Base-by-base conservation (phyloP, 2,888 invertebrate species). In the Himalopsyche tibetana region DNA sequence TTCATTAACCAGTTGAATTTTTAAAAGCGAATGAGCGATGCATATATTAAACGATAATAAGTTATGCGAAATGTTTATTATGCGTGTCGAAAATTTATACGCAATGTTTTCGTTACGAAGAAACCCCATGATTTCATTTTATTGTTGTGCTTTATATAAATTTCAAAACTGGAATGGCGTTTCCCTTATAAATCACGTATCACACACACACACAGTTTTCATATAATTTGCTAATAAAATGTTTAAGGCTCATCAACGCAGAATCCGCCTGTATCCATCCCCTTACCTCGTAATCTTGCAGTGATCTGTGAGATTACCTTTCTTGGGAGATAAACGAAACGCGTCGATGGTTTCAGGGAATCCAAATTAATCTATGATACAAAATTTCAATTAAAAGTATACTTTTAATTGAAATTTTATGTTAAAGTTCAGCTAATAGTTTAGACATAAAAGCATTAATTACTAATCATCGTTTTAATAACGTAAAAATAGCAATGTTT, bases 201-300 rank as follows among this genome's bases (percentile, higher is more conserved):
- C 17, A 56, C 17, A 56, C 45, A 3, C 56, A n/a, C 56, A n/a
- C 56, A 56, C 6, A 56, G 56, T 56, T 56, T 56, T 56, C 0
- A 56, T 56, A 56, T 56, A 56, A 56, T 56, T 56, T 56, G 2
- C 45, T 45, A 45, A 9, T 45, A 56, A 56, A 56, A 56, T 56
- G 56, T 17, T 19, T n/a, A 56, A 56, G 56, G n/a, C n/a, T 56
- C 17, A 19, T 19, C 56, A 56, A 19, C n/a, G 56, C 17, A 45
- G 45, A 56, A 56, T 8, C 17, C 56, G 56, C 8, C n/a, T 56
- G 19, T 56, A 56, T 56, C 45, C 11, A 45, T 56, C 56, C 19
- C 56, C 56, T 56, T 56, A 19, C 56, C 56, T 56, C 56, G 56
- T 56, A 56, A 56, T 56, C 56, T 56, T 56, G 56, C 56, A 56